Evolutionary conservation across 2,888 invertebrate genomes (phyloP), one percentile per base, ranked within the genome.

Genomic region (Caenorhabditis plicata): DNA sequence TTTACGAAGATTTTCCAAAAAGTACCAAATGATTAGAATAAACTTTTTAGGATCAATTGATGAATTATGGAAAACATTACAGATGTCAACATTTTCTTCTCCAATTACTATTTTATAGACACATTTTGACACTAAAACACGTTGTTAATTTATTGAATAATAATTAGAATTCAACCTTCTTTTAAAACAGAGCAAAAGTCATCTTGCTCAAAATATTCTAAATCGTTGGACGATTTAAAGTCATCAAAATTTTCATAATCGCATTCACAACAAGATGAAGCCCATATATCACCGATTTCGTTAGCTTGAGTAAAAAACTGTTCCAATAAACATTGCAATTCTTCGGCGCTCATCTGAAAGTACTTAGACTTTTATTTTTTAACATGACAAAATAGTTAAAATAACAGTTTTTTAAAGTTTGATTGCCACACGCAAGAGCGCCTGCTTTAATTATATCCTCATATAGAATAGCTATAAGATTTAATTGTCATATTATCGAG

Each of bases 241-340:
- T 54, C 50, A 11, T 60, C 60, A 31, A 25, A 54, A 31, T 60
- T 33, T 33, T 60, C 60, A 17, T 60, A 60, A 38, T 54, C 50
- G 32, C 49, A 50, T 13, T 52, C 48, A 5, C 49, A 45, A 13
- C 47, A 54, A 3, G 53, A 41, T 4, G 42, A 46, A 4, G 54
- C 60, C 9, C 47, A 33, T 1, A 23, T 7, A 15, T 60, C 60
- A n/a, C 36, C 50, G 17, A 54, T 39, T 7, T 60, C 60, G 17
- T 60, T 50, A 8, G 47, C 40, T 2, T 40, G 41, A 0, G 25
- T 15, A 4, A 52, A 38, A 36, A 39, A 39, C 2, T 23, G 25
- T 29, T 33, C 40, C n/a, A 44, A 15, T 20, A n/a, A n/a, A 3
- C 25, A n/a, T 25, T 33, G 33, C 44, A 25, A 35, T 23, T 7